Evolutionary conservation across 2,888 invertebrate genomes (phyloP).

Genomic region (Cataglyphis cursor): DNA sequence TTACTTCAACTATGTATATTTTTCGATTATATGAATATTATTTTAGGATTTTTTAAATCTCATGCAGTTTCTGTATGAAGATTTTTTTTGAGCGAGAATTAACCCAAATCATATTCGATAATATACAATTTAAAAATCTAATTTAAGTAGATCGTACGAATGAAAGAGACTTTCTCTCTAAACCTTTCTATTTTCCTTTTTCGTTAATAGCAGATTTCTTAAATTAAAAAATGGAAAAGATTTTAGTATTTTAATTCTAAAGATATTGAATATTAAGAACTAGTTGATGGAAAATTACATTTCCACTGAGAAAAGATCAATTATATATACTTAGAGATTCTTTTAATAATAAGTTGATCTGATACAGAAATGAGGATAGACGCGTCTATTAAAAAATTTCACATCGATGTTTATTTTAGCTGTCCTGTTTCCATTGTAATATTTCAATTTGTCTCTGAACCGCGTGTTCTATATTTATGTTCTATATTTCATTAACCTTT

Average conservation of each 20-base stretch:
- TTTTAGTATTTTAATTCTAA: neutral
- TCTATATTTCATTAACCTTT: neutral
- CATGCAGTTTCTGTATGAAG: too few species aligned
- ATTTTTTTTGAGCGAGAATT: too few species aligned
- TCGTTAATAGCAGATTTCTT: neutral
- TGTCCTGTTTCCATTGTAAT: neutral
- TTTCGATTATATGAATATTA: too few species aligned
- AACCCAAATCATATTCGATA: too few species aligned
- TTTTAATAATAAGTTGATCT: neutral
- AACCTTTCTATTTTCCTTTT: neutral
- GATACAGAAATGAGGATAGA: neutral
- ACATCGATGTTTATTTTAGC: neutral
- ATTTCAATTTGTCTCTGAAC: neutral
- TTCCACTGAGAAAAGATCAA: neutral
- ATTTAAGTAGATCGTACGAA: too few species aligned
- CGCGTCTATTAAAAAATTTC: neutral
- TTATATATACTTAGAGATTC: neutral
- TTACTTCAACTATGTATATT: too few species aligned
- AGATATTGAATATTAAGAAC: constrained; percentile 1
- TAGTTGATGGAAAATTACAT: neutral
- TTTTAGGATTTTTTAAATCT: too few species aligned
- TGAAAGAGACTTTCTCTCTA: neutral
- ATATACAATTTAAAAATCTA: too few species aligned
- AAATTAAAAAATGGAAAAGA: neutral
- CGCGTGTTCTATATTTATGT: neutral